Evolutionary conservation across 2,113 vertebrate genomes (phyloP).

Genomic region (Hyla sarda): DNA sequence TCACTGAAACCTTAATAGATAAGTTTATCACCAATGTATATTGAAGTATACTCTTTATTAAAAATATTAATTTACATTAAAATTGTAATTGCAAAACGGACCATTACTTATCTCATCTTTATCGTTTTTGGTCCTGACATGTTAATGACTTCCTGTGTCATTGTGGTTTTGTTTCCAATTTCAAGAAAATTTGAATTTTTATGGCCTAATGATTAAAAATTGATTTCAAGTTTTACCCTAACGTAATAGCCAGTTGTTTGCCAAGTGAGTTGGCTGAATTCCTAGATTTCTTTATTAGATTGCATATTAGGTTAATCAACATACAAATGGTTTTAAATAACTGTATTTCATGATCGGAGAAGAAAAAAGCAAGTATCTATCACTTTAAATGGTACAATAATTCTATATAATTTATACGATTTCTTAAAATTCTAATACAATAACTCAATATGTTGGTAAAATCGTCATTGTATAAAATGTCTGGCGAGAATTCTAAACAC

Average conservation of each 20-base stretch:
- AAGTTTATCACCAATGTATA: neutral
- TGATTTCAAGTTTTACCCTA: slow-evolving; percentile 9
- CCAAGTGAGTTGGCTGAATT: neutral
- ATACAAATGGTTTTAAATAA: neutral
- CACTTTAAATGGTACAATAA: neutral
- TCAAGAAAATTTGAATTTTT: neutral
- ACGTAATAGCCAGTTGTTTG: neutral
- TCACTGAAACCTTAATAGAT: neutral
- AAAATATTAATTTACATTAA: neutral
- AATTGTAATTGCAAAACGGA: neutral
- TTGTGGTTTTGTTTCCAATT: neutral
- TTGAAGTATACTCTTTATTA: neutral
- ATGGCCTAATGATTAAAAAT: slow-evolving; percentile 7
- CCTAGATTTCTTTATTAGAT: slow-evolving; percentile 15
- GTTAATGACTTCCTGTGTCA: neutral
- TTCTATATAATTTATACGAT: neutral
- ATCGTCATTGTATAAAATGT: no score
- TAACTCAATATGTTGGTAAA: neutral
- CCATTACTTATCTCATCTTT: neutral
- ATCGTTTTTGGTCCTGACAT: no score
- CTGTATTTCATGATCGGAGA: neutral
- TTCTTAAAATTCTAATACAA: neutral
- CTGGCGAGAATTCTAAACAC: no score
- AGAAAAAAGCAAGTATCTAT: neutral
- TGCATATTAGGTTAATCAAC: neutral